Percentiles rank a stretch among this genome's conserved stretches.
Evolutionary conservation across 2,888 invertebrate genomes (phyloP).

Genomic region (Drosophila paramelanica): DNA sequence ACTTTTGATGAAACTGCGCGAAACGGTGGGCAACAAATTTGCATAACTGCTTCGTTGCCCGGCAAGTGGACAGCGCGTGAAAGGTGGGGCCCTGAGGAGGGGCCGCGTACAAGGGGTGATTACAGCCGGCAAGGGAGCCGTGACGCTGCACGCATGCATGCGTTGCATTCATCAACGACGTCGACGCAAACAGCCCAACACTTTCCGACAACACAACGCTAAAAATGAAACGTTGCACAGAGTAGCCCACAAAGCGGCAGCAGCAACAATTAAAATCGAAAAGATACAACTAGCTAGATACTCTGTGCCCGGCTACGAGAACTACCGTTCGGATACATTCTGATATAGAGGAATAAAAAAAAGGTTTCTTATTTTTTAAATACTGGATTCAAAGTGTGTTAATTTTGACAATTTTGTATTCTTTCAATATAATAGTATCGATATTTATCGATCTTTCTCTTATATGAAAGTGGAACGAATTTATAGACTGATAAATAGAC

Average conservation of each 20-base stretch:
- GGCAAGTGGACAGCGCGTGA: conserved; percentile 39
- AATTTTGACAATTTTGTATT: too few relatives aligned
- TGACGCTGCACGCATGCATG: conserved; percentile 74
- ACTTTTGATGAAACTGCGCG: conserved; percentile 79
- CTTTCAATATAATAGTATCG: not conserved
- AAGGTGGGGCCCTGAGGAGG: not conserved
- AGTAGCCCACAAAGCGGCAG: conserved; percentile 54
- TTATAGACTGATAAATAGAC: too few relatives aligned
- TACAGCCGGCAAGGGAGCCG: conserved; percentile 32
- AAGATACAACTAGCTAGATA: not conserved
- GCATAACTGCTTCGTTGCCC: conserved; percentile 71
- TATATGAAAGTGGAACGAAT: too few relatives aligned
- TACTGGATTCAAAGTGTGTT: too few relatives aligned
- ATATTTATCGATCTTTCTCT: not conserved
- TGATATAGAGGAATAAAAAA: too few relatives aligned
- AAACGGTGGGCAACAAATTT: conserved; percentile 71
- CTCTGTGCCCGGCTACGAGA: not conserved
- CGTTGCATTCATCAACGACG: conserved; percentile 75
- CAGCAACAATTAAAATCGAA: not conserved
- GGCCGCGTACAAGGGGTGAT: not conserved
- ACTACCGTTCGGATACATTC: too few relatives aligned
- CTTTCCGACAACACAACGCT: conserved; percentile 61
- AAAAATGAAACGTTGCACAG: conserved; percentile 72
- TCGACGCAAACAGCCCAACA: conserved; percentile 44
- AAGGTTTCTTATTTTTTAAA: too few relatives aligned